Evolutionary conservation across 2,888 invertebrate species (phyloP), one percentile per base, ranked within the genome.

Genomic region (Apamea sordens): DNA sequence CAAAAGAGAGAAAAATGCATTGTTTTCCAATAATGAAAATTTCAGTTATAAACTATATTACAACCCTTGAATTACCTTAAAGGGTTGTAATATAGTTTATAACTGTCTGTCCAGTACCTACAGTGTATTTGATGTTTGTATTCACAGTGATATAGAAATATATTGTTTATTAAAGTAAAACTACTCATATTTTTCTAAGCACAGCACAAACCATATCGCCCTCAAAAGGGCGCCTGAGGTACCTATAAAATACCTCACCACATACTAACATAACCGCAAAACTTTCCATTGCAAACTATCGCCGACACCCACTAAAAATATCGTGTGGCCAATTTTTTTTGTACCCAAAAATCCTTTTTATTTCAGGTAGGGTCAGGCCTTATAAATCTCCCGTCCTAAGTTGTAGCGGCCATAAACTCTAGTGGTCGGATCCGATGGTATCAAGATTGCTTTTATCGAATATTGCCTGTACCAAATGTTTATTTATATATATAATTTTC

Each of bases 371-470:
- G 93, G 93, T 92, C 92, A 92, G 92, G 86, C 86, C 91, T 76
- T 85, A 95, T 95, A 95, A 95, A 95, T 96, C 93, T 91, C 87
- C 93, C 93, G 91, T 92, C 92, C 92, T 94, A 93, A 94, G 90
- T 94, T 94, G 93, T 93, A 89, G 91, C 90, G 56, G 87, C 92
- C 93, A 94, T 95, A 95, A 95, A 95, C 88, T 92, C 91, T 85
- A 91, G 90, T 90, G 91, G 90, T 87, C 80, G 89, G 91, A 90
- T 87, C 90, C 91, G 86, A 82, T 91, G 93, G 91, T 92, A 94
- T 93, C 94, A 92, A 90, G 95, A 95, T 95, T 95, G 94, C 93
- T 94, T 95, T 93, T 94, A 94, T 94, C 94, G 93, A 94, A 94
- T 94, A 92, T 93, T 92, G 93, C 76, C 80, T 69, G 71, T 72